Evolutionary conservation across 37 sponge, comb jelly and placozoan species (phyloP), one percentile per base, ranked within the genome.

Genomic region (Halichondria panicea): DNA sequence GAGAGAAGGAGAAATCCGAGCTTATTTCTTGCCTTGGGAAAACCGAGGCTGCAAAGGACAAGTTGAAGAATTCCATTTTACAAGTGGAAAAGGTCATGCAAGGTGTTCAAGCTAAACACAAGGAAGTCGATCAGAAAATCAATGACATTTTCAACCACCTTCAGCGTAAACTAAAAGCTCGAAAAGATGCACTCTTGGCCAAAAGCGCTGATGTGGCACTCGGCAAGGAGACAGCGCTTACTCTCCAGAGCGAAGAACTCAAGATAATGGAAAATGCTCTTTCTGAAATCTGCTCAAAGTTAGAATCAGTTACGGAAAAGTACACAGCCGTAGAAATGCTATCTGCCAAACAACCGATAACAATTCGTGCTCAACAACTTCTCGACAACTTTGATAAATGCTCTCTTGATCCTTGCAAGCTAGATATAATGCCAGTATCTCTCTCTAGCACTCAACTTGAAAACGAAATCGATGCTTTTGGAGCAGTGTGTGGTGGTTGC

Each of bases 301-400:
- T 79, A 1, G 27, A 19, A 3, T 7, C 27, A 1, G 70, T 59
- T 21, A 41, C 80, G 24, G 44, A 79, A 24, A 4, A 35, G 9
- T 57, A 79, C 38, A 59, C 61, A 2, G 46, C 80, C 21, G 60
- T 57, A 3, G 68, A 79, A 68, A 55, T 68, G 61, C 44, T 79
- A 19, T 79, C 80, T 18, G 55, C 70, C 3, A 79, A 79, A 57
- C 15, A 32, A 40, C 31, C 48, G 30, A 57, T 79, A 38, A 18
- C 30, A 18, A 33, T 25, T 28, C 56, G 43, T 21, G 30, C 53
- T 12, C 36, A 68, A 60, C 46, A 79, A 15, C 21, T 60, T 3
- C 3, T 79, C 45, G 37, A 79, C 12, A 70, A 67, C 60, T 68
- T 58, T 59, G 39, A 42, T 0, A 13, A 43, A 13, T 42, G 58